phyloP scores from a whole-genome alignment of 2,797 vertebrate species.

The Apogon hyalosoma region DNA sequence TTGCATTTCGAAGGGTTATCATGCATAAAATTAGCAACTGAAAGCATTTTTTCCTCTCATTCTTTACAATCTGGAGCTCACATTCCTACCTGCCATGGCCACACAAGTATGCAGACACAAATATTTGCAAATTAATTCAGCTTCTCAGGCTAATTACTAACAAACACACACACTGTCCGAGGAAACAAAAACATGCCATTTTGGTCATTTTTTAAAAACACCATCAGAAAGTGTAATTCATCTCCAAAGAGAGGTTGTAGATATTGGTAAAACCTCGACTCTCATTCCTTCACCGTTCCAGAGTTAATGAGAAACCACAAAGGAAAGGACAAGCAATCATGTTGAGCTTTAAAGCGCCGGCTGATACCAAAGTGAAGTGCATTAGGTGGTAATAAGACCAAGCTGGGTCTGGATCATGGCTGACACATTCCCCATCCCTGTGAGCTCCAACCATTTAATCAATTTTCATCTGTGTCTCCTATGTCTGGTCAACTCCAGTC shows the following conservation, averaged over 20 bases:
- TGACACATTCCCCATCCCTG: constrained; percentile 65
- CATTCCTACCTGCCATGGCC: constrained; percentile 6
- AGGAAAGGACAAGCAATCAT: constrained; percentile 55
- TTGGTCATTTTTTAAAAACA: background rate
- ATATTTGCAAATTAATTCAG: constrained; percentile 39
- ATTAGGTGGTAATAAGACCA: constrained; percentile 71
- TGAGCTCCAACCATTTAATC: constrained; percentile 74
- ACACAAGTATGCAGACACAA: constrained; percentile 13
- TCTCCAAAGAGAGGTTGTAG: constrained; percentile 27
- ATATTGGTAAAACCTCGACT: constrained; percentile 13
- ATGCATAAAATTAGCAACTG: constrained; percentile 33
- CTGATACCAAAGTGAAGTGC: constrained; percentile 52
- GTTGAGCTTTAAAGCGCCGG: constrained; percentile 29
- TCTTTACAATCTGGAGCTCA: constrained; percentile 9
- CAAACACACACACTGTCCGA: background rate
- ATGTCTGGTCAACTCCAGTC: constrained; percentile 44
- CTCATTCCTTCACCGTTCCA: constrained; percentile 40
- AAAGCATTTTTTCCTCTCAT: constrained; percentile 2
- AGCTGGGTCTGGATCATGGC: constrained; percentile 66
- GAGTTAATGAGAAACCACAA: constrained; percentile 65
- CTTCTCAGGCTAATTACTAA: constrained; percentile 8
- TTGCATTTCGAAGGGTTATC: constrained; percentile 19
- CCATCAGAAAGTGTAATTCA: constrained; percentile 33
- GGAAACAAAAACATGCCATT: constrained; percentile 5
- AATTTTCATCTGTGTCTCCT: constrained; percentile 67